phyloP scores from a whole-genome alignment of 2,113 vertebrate genomes.

The Ptychochromis oligacanthus region DNA sequence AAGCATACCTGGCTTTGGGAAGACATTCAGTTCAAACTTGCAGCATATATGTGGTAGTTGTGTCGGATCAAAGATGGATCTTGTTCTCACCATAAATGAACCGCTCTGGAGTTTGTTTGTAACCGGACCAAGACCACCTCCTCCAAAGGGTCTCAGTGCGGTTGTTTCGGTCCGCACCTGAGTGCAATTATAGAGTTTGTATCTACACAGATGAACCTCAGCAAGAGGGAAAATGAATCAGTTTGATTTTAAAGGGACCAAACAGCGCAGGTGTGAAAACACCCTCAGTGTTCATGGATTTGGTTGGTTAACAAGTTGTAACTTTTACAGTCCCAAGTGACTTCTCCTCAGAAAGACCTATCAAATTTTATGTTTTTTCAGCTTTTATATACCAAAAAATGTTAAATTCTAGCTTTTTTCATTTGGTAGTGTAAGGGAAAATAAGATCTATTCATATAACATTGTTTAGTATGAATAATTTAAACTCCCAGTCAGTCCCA shows the following conservation, averaged over 20 bases:
- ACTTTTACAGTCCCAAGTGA: not conserved
- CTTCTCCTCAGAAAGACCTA: not conserved
- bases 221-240: not conserved
- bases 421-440: no score
- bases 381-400: not conserved
- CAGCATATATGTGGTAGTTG: not conserved
- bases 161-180: no score
- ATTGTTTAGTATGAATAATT: not conserved
- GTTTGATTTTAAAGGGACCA: not conserved
- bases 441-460: not conserved
- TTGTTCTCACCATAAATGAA: not conserved
- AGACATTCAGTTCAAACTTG: not conserved
- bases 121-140: not conserved
- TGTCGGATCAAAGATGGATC: fast-evolving
- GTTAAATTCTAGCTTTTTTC: not conserved
- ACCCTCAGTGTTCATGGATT: not conserved
- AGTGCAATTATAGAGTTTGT: no score
- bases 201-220: not conserved
- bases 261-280: not conserved
- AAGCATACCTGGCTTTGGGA: not conserved
- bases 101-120: fast-evolving
- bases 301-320: not conserved
- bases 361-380: not conserved
- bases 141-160: no score
- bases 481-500: not conserved